Conservation (phyloP, 2,113 vertebrate species). For the Nymphicus hollandicus region DNA sequence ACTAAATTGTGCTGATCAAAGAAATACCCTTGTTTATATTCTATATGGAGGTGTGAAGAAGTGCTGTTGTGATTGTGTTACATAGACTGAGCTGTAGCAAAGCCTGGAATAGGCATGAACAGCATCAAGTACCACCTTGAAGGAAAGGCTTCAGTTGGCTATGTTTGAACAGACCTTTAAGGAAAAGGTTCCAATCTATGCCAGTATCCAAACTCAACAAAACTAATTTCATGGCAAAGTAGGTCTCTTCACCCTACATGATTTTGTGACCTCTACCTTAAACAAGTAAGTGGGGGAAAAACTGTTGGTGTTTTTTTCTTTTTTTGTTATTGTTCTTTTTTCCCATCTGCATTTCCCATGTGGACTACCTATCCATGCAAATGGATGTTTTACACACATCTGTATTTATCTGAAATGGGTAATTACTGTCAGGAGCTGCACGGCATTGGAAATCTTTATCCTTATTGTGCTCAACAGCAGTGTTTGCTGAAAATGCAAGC, state of each 20-base stretch:
- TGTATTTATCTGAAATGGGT: not conserved
- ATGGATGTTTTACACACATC: not conserved
- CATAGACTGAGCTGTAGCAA: not conserved
- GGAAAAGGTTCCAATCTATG: not conserved
- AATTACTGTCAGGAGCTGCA: not conserved
- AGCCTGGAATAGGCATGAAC: not conserved
- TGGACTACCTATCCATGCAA: not conserved
- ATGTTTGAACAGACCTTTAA: not conserved
- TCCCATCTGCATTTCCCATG: not conserved
- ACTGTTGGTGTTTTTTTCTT: not conserved
- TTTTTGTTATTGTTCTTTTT: not conserved
- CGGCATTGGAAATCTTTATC: not conserved
- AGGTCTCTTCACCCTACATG: rapidly evolving
- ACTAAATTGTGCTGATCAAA: not conserved
- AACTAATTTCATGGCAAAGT: not conserved
- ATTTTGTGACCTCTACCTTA: not conserved
- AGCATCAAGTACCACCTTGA: not conserved
- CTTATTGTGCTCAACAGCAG: not conserved
- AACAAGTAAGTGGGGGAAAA: not conserved
- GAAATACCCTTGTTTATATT: not conserved
- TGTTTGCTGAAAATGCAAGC: not conserved
- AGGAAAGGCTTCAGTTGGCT: not conserved
- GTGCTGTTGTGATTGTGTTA: not conserved
- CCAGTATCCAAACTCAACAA: not conserved
- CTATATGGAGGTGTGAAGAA: not conserved